Conservation (phyloP, 1,140 invertebrate species). For the Nasonia vitripennis region DNA sequence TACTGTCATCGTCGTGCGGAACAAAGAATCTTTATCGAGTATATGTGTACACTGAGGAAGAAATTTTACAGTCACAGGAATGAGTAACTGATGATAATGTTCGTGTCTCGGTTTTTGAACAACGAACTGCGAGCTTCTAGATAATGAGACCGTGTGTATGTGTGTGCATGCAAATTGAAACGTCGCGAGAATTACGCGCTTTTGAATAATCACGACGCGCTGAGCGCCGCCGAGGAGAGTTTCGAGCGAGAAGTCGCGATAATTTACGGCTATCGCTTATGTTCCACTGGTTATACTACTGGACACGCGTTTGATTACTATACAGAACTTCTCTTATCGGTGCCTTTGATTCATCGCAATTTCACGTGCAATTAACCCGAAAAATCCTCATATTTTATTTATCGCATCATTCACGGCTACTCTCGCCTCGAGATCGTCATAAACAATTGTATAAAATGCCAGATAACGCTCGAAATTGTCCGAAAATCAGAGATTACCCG, state of each 20-base stretch:
- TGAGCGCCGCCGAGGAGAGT: too few relatives aligned
- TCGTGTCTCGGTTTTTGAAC: background rate
- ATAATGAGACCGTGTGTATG: background rate
- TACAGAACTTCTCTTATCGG: too few relatives aligned
- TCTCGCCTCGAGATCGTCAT: too few relatives aligned
- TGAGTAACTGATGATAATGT: background rate
- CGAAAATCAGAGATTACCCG: background rate
- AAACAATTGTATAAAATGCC: too few relatives aligned
- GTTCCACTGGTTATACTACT: too few relatives aligned
- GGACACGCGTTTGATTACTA: too few relatives aligned
- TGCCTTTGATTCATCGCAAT: too few relatives aligned
- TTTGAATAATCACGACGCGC: background rate
- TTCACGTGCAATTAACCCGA: too few relatives aligned
- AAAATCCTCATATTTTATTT: too few relatives aligned
- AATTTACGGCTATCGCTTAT: too few relatives aligned
- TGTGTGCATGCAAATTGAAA: background rate
- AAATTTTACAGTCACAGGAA: background rate
- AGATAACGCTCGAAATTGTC: background rate
- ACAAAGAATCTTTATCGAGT: slow-evolving; percentile 6
- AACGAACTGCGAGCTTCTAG: background rate
- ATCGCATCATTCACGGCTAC: too few relatives aligned
- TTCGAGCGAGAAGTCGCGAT: too few relatives aligned
- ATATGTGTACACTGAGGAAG: background rate
- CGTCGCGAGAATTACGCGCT: background rate
- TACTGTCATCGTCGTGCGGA: background rate